phyloP scores from a whole-genome alignment of 2,113 vertebrate genomes.

The Syrmaticus mikado region DNA sequence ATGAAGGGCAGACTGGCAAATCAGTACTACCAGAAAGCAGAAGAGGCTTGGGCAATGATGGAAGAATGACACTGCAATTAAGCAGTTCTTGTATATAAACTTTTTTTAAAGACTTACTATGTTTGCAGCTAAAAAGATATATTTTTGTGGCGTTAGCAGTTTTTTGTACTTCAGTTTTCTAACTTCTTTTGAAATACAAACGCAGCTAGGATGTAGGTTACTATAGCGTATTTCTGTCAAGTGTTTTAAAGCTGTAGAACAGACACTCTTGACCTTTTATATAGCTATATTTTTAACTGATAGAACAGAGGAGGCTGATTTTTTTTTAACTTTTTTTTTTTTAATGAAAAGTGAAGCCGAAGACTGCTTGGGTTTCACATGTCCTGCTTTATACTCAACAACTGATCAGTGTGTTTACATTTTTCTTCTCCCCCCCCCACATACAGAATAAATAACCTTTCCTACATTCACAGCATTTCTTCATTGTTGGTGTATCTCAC shows the following conservation, averaged over 20 bases:
- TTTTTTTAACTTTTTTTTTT: background rate
- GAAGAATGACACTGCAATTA: constrained; percentile 79
- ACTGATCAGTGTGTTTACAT: background rate
- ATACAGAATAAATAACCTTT: background rate
- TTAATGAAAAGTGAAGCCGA: background rate
- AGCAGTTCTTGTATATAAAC: constrained; percentile 8
- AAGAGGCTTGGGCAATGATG: constrained; percentile 93
- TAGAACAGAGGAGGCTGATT: background rate
- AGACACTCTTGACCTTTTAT: background rate
- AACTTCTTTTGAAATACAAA: constrained; percentile 18
- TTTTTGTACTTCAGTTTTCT: constrained; percentile 39
- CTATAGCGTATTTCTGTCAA: background rate
- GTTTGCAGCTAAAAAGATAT: constrained; percentile 2
- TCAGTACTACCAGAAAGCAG: constrained; percentile 94
- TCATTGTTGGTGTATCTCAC: background rate
- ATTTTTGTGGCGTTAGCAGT: constrained; percentile 60
- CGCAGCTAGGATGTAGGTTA: background rate
- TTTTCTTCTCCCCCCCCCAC: background rate
- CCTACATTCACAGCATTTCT: background rate
- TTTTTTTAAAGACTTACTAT: constrained; percentile 17
- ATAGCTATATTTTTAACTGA: background rate
- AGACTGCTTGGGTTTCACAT: background rate
- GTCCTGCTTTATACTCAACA: background rate
- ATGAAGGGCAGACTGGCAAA: constrained; percentile 96
- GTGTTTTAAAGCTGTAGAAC: constrained; percentile 11